These are phyloP conservation scores for Rhabdophis nuchalis DNA, from an alignment of 2,797 vertebrate species.

Conservation along the genomic window DNA sequence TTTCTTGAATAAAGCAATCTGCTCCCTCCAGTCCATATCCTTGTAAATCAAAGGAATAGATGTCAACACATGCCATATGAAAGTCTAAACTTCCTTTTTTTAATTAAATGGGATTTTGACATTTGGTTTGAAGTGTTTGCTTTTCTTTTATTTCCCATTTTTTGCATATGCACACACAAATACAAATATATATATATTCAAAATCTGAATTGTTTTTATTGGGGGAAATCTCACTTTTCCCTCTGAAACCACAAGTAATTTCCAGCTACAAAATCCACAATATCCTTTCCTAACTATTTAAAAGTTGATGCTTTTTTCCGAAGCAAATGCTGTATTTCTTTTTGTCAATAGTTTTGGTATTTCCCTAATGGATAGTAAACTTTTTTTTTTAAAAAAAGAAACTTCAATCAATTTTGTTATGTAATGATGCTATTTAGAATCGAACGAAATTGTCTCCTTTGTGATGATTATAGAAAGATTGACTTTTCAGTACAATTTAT, in stretches of 20 bases:
- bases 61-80: constrained; percentile 59
- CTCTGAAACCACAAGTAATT: constrained; percentile 16
- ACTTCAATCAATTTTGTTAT: constrained; percentile 28
- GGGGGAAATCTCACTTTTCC: constrained; percentile 45
- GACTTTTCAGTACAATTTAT: background rate
- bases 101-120: constrained; percentile 66
- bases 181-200: background rate
- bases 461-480: background rate
- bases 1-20: constrained; percentile 67
- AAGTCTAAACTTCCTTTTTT: constrained; percentile 68
- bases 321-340: background rate
- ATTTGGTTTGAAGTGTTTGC: constrained; percentile 61
- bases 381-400: constrained; percentile 23
- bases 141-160: constrained; percentile 30
- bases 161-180: background rate
- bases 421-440: background rate
- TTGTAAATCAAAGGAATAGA: constrained; percentile 66
- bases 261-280: constrained; percentile 29
- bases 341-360: constrained; percentile 12
- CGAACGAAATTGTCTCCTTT: background rate
- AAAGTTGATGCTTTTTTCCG: constrained; percentile 17
- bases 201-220: constrained; percentile 56
- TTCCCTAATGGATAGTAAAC: background rate
- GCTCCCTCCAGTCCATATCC: constrained; percentile 56
- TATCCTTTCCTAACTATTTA: constrained; percentile 18